These are phyloP conservation scores for Myiotriccus ornatus DNA, from an alignment of 2,797 vertebrate genomes.

Conservation along the genomic window DNA sequence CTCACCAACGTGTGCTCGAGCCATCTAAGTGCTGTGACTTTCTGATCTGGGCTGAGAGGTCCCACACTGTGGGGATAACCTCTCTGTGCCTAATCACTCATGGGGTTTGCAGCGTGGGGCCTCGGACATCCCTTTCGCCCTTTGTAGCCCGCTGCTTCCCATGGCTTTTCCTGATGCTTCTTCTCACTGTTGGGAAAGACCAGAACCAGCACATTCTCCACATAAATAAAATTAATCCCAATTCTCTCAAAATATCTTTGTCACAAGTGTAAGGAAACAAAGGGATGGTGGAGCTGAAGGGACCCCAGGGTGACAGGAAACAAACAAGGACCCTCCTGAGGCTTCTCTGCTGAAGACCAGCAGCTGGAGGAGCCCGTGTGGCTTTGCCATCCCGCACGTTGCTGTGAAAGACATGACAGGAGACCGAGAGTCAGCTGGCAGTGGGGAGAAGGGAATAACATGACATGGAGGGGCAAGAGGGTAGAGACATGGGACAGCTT, in stretches of 20 bases:
- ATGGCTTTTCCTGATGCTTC: not conserved
- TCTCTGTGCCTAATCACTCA: not conserved
- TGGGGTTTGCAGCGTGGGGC: not conserved
- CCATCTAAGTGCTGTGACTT: not conserved
- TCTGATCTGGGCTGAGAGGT: not conserved
- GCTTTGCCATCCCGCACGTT: not conserved
- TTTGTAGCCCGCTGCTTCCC: accelerated
- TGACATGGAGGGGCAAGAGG: accelerated
- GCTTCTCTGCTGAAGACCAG: accelerated
- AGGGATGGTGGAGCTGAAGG: not conserved
- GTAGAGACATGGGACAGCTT: not conserved
- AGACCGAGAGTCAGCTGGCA: not conserved
- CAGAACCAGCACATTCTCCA: not conserved
- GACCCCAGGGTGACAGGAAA: not conserved
- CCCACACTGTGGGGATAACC: accelerated
- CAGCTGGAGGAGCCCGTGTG: not conserved
- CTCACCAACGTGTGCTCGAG: not conserved
- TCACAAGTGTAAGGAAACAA: not conserved
- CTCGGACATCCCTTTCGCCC: not conserved
- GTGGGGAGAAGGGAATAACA: not conserved
- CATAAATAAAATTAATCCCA: not conserved
- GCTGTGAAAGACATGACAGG: not conserved
- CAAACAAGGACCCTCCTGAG: not conserved
- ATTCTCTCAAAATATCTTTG: not conserved
- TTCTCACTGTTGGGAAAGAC: not conserved